Evolutionary conservation across 2,113 vertebrate genomes (phyloP), one percentile per base, ranked within the genome.

Genomic region (Agelaius phoeniceus): DNA sequence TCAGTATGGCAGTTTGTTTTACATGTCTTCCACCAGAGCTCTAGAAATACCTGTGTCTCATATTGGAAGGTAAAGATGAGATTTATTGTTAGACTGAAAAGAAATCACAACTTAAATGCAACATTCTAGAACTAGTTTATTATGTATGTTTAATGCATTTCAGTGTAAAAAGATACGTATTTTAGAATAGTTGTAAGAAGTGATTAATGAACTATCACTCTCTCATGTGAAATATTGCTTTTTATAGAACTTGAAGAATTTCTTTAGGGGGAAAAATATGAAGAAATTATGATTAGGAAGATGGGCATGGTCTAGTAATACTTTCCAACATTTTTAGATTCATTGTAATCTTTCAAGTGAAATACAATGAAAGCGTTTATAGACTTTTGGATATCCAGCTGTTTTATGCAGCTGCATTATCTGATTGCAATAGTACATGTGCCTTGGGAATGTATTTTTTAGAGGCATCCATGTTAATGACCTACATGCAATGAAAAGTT

Each of bases 131-230:
- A 52, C n/a, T 28, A 63, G 13, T 41, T 87, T 52, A 30, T 78
- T 46, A 35, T 8, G 2, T 72, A 33, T 46, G 10, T 57, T 59
- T 41, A 78, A 84, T 67, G 73, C 18, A 37, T 72, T 65, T 75
- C 44, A 37, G 35, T 63, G 21, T 71, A 39, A 37, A 69, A 73
- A 21, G 3, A 7, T 62, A 15, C 0, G 0, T 49, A 10, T 71
- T 55, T 37, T 52, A 23, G 46, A 62, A 27, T 7, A 51, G 44
- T 52, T 39, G 3, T 23, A 68, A 71, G 39, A n/a, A 55, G 28
- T 58, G 77, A 49, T 10, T 71, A 52, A 43, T 30, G 43, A 86
- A 26, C 37, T 88, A 15, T 84, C 82, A 37, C 44, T 65, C 37
- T 72, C 28, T 54, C 62, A 39, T 52, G 39, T 80, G 8, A 61